Evolutionary conservation across 1,140 invertebrate species (phyloP).

Genomic region (Aleiodes sp.): DNA sequence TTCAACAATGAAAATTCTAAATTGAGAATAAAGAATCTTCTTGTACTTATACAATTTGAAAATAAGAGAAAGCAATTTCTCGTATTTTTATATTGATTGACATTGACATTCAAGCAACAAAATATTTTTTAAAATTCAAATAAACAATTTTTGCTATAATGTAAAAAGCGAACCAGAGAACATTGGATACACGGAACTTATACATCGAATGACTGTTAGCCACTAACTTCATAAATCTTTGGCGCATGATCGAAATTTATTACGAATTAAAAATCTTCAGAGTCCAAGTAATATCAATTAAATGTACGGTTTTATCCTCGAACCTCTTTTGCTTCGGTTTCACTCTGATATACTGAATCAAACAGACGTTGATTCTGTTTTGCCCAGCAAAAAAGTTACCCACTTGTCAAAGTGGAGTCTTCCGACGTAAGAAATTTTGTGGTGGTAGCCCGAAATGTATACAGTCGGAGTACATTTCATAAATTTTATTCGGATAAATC

Average conservation of each 20-base stretch:
- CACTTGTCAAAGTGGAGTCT: slow-evolving; percentile 37
- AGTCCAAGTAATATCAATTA: slow-evolving; percentile 53
- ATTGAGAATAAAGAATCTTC: too few relatives aligned
- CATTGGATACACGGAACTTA: neutral
- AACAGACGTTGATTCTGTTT: neutral
- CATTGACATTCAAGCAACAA: neutral
- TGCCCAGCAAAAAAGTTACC: slow-evolving; percentile 33
- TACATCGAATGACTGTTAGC: neutral
- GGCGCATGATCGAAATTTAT: slow-evolving; percentile 54
- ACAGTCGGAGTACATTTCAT: neutral
- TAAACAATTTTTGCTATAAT: neutral
- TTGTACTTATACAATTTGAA: too few relatives aligned
- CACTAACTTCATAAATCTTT: slow-evolving; percentile 51
- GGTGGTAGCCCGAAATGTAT: neutral
- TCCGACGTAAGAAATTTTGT: neutral
- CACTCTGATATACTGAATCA: neutral
- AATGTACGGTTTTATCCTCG: slow-evolving; percentile 28
- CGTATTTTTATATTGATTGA: neutral
- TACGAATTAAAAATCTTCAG: slow-evolving; percentile 48
- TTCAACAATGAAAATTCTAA: too few relatives aligned
- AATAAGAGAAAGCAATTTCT: neutral
- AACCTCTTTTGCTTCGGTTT: neutral
- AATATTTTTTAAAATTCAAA: neutral
- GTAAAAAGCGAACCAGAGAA: neutral
- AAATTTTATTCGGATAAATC: slow-evolving; percentile 18